Base-by-base conservation (phyloP, 1,140 invertebrate genomes). In the Tetramorium alpestre region DNA sequence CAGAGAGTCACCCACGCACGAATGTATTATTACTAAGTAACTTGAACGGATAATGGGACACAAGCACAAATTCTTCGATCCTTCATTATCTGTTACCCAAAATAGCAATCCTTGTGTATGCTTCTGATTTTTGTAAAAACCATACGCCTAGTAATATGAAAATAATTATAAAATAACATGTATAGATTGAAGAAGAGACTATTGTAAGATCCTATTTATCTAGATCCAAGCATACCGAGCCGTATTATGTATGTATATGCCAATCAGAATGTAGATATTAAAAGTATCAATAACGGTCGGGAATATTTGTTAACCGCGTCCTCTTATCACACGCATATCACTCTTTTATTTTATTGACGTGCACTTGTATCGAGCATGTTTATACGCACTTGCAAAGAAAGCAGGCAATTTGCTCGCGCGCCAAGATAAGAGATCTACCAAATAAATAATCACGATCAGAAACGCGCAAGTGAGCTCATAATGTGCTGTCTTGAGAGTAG, bases 371-470 rank as follows among this genome's bases (percentile, higher is more conserved):
- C 22, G 7, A 73, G 25, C 25, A 33, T 49, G 38, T 72, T 72
- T 72, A 56, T 51, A 56, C 1, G 51, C 67, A 47, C 22, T 58
- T 73, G 41, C n/a, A 41, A 44, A 82, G 22, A 82, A 47, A 82
- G 65, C 18, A 82, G 80, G 80, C 80, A 82, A 82, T 82, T 58
- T 47, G 78, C 64, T 81, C 47, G 11, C n/a, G 78, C 67, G 38
- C 49, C 7, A 8, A 72, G 78, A 82, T 82, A 82, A 82, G 80
- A 58, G 67, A 82, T 82, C 67, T 44, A 70, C 25, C 38, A 82
- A 82, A 73, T 73, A 82, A 82, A 82, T 82, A 54, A 82, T 81
- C 65, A 56, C 38, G 78, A 82, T 72, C 33, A 51, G 38, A 4
- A 73, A 56, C 67, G 82, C 7, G 25, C 41, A 65, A 82, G 70